Evolutionary conservation across 2,797 vertebrate species (phyloP).

Genomic region (Spinus pinus): DNA sequence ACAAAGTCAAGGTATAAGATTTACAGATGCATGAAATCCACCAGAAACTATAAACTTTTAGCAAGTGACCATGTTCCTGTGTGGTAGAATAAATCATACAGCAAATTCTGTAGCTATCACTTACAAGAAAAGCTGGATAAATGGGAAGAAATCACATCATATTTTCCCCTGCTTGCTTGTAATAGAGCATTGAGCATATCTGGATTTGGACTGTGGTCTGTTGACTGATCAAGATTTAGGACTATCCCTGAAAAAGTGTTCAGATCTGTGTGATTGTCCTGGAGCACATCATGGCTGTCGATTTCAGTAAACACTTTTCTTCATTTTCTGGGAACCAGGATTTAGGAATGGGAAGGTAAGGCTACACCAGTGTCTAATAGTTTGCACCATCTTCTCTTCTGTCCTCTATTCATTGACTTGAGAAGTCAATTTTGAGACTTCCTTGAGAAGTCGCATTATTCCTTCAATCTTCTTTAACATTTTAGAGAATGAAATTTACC

Average conservation of each 20-base stretch:
- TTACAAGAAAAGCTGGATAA: neutral
- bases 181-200: neutral
- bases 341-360: neutral
- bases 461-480: neutral
- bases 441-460: neutral
- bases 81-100: neutral
- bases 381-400: neutral
- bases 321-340: neutral
- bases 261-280: neutral
- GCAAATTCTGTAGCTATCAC: neutral
- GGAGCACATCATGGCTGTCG: neutral
- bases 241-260: neutral
- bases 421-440: neutral
- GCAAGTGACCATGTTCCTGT: neutral
- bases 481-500: neutral
- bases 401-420: neutral
- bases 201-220: neutral
- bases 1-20: neutral
- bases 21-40: neutral
- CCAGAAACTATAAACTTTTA: neutral
- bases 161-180: neutral
- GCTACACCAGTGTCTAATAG: neutral
- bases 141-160: neutral
- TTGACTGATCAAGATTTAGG: neutral
- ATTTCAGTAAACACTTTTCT: neutral